phyloP scores from a whole-genome alignment of 2,888 invertebrate genomes.

The Phengaris alcon region DNA sequence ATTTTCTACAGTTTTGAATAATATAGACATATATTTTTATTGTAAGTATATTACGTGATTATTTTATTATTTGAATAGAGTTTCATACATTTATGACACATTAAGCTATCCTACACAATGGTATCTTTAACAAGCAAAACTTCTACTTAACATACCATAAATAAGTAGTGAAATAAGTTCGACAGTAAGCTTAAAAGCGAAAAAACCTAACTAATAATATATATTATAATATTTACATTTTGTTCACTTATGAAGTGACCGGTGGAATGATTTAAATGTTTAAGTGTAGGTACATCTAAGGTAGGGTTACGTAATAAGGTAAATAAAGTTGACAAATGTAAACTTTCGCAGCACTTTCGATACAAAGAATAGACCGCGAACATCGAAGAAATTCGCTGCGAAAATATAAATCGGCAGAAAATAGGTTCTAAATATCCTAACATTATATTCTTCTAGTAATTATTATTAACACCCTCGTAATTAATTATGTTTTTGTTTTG shows the following conservation, averaged over 20 bases:
- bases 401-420: neutral
- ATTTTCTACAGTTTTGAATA: neutral
- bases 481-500: neutral
- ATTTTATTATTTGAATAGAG: neutral
- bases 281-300: neutral
- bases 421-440: neutral
- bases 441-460: neutral
- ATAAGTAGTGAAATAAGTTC: conserved; percentile 13
- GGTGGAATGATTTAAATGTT: conserved; percentile 19
- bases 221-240: conserved; percentile 22
- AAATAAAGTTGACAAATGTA: neutral
- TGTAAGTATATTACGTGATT: neutral
- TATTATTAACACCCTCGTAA: neutral
- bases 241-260: conserved; percentile 20
- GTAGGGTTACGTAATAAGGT: neutral
- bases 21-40: neutral
- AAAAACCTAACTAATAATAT: conserved; percentile 17
- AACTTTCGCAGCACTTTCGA: neutral
- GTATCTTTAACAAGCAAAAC: conserved; percentile 8
- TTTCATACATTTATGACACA: conserved; percentile 16
- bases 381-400: neutral
- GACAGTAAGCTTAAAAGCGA: conserved; percentile 2
- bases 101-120: conserved; percentile 20
- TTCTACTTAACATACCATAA: conserved; percentile 21
- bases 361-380: neutral